These are phyloP conservation scores for Australoheros facetus DNA, from an alignment of 2,797 vertebrate genomes.

Conservation along the genomic window DNA sequence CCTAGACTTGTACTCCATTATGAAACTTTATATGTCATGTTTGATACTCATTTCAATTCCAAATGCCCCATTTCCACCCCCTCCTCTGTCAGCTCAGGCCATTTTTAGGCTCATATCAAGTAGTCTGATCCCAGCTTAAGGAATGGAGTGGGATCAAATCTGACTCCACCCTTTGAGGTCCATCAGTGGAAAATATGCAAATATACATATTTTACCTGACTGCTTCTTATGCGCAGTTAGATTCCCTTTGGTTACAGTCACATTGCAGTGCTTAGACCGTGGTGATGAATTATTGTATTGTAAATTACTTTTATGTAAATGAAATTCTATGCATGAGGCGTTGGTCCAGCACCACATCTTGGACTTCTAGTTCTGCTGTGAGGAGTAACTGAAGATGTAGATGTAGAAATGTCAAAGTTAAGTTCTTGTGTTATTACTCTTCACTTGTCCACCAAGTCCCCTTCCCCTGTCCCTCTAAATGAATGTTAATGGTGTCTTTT, in stretches of 20 bases:
- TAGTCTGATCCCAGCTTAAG: neutral
- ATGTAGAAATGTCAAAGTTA: neutral
- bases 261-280: neutral
- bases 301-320: conserved; percentile 31
- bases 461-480: neutral
- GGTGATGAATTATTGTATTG: conserved; percentile 22
- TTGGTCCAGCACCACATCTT: neutral
- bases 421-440: neutral
- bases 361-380: neutral
- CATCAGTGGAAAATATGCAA: neutral
- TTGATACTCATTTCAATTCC: neutral
- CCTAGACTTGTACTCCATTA: neutral
- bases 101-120: conserved; percentile 1
- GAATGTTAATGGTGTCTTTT: neutral
- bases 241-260: neutral
- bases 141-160: conserved; percentile 13
- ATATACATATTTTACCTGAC: conserved; percentile 5
- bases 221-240: neutral
- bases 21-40: neutral
- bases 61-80: neutral
- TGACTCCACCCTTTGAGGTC: neutral
- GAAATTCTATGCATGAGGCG: neutral
- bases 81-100: neutral
- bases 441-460: neutral
- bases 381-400: neutral